Percentiles rank a stretch among this genome's conserved stretches.
Conservation (phyloP, 2,113 vertebrate species). For the Gnathonemus longibarbis region DNA sequence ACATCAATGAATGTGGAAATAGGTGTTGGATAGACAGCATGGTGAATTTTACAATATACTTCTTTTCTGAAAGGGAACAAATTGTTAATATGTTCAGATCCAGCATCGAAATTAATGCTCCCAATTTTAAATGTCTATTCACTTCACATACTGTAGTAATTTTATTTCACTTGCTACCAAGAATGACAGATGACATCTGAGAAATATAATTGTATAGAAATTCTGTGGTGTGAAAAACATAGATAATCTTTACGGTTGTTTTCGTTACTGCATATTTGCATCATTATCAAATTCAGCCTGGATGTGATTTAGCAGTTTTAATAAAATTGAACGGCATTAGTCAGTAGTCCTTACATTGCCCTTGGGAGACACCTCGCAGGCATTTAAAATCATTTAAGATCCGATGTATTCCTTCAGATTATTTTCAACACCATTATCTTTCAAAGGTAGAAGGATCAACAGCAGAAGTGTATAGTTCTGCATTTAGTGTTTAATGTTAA, state of each 20-base stretch:
- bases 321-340: background rate
- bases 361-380: background rate
- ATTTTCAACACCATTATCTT: background rate
- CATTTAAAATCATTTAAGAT: background rate
- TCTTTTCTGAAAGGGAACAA: background rate
- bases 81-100: background rate
- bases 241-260: background rate
- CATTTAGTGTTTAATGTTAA: background rate
- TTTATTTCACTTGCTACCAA: background rate
- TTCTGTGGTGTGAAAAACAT: background rate
- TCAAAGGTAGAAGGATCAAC: background rate
- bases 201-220: background rate
- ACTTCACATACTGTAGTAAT: background rate
- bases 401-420: background rate
- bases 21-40: background rate
- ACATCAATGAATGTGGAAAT: background rate
- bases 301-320: background rate
- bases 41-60: background rate
- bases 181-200: background rate
- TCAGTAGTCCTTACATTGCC: background rate
- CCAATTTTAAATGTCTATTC: background rate
- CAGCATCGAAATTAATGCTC: background rate
- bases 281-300: background rate
- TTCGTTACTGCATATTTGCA: background rate
- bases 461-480: background rate